Evolutionary conservation across 2,113 vertebrate species (phyloP), one percentile per base, ranked within the genome.

Genomic region (Myiagra hebetior): DNA sequence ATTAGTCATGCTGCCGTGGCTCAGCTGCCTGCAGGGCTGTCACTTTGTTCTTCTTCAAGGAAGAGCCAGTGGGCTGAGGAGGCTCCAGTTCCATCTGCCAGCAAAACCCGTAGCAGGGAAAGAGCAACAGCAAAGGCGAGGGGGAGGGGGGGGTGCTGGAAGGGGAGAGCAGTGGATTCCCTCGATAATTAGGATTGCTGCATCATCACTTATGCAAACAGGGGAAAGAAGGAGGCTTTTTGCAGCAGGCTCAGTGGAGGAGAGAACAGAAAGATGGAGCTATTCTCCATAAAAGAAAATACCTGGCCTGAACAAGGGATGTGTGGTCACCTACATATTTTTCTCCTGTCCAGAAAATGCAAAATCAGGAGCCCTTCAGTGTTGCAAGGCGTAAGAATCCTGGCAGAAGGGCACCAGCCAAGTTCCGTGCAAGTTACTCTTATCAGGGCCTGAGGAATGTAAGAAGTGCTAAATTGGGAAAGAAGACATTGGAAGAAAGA

Each of bases 41-140:
- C 97, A 95, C 95, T 96, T 96, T 83, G 81, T 56, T 82, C 91
- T 80, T 97, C 94, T 97, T 97, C 96, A 96, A 96, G 95, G 93
- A 96, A 91, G 91, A 96, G 91, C 96, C 95, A 93, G 96, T 95
- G 95, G 97, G 95, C 96, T 97, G 95, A 87, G 93, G 95, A 95
- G 93, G 95, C 92, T 95, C 83, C 57, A 33, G 44, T 85, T 63
- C 96, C 97, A 96, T 96, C 95, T 97, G 96, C 95, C 70, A 93
- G 92, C 78, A 67, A 85, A 97, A 91, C 55, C 91, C 53, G 2
- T 10, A 80, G 94, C 96, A 91, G 93, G 60, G 73, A 95, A 96
- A 96, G 95, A 97, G 95, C 96, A 97, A 82, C 94, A 93, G 95
- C 77, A 60, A 53, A 79, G 57, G 59, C 70, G 91, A 83, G 94